Base-by-base conservation (phyloP, 1,140 invertebrate species). In the Brachionus manjavacas region DNA sequence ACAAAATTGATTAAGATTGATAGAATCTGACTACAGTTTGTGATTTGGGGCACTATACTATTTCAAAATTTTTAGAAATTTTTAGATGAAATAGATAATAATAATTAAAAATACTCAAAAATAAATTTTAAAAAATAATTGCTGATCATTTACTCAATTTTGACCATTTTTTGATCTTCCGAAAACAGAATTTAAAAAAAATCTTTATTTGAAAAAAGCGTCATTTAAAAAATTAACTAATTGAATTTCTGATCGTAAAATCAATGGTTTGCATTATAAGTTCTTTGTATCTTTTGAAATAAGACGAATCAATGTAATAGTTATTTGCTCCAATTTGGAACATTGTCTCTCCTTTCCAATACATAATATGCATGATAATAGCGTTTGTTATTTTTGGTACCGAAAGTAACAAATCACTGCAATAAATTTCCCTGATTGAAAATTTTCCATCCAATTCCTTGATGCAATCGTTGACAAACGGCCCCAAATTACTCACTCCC, bases 261-360 rank as follows among this genome's bases (percentile, higher is more conserved):
- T 74, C 35, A 16, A 74, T 74, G 4, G 9, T 74, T 74, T 41
- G 9, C 9, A 43, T 4, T 46, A 74, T 39, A 16, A 74, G 16
- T 16, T 74, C 70, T 39, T 74, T 74, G 12, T 20, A 74, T 43
- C 70, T 52, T 25, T 80, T 35, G 11, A 80, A 80, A 20, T 28
- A 55, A n/a, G 11, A 14, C 7, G 1, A 9, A 39, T 35, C 78
- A 52, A 80, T 52, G 16, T 64, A 80, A 4, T 31, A 55, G 23
- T 55, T 64, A 41, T 80, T 80, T 25, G 78, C 78, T 6, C 78
- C 78, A n/a, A 55, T 55, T 41, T 80, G 78, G 25, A 80, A 55
- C 78, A 80, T 80, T n/a, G 49, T 64, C 12, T 80, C 28, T 16
- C 55, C 55, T 35, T 80, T 80, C 78, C 78, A 80, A 41, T 31